Percentiles rank a stretch among this genome's conserved stretches.
Conservation (phyloP, 2,888 invertebrate species). For the Plemyria rubiginata region DNA sequence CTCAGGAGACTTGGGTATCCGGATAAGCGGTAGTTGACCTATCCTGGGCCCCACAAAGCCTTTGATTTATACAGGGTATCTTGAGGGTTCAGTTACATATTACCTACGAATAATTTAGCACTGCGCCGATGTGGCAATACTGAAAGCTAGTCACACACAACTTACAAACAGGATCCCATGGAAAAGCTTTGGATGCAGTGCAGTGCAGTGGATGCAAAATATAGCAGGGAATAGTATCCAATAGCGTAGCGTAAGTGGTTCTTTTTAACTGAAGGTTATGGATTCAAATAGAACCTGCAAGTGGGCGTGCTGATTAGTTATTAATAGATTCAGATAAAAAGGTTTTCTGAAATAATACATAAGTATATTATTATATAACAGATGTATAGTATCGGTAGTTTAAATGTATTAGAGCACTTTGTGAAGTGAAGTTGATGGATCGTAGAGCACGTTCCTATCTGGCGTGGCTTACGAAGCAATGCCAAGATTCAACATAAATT, state of each 20-base stretch:
- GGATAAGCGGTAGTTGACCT: slow-evolving; percentile 18
- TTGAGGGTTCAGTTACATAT: not conserved
- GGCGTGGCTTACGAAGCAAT: too few relatives aligned
- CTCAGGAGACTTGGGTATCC: slow-evolving; percentile 9
- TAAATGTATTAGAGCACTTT: too few relatives aligned
- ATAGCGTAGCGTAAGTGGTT: slow-evolving; percentile 6
- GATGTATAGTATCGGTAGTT: too few relatives aligned
- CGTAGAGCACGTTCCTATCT: too few relatives aligned
- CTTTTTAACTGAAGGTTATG: slow-evolving; percentile 1
- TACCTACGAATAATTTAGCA: not conserved
- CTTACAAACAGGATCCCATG: not conserved
- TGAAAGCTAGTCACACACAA: not conserved
- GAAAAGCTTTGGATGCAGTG: too few relatives aligned
- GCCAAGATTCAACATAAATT: too few relatives aligned
- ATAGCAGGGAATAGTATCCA: too few relatives aligned
- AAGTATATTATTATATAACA: too few relatives aligned
- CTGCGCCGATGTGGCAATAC: not conserved
- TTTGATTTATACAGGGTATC: slow-evolving; percentile 9
- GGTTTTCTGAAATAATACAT: too few relatives aligned
- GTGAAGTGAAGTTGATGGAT: too few relatives aligned
- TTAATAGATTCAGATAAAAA: slow-evolving; percentile 1
- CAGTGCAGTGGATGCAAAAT: too few relatives aligned
- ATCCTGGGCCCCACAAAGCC: not conserved
- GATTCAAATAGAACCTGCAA: not conserved
- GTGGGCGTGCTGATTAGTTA: slow-evolving; percentile 2